Conservation (phyloP, 2,888 invertebrate genomes). For the Bruchidius siliquastri region DNA sequence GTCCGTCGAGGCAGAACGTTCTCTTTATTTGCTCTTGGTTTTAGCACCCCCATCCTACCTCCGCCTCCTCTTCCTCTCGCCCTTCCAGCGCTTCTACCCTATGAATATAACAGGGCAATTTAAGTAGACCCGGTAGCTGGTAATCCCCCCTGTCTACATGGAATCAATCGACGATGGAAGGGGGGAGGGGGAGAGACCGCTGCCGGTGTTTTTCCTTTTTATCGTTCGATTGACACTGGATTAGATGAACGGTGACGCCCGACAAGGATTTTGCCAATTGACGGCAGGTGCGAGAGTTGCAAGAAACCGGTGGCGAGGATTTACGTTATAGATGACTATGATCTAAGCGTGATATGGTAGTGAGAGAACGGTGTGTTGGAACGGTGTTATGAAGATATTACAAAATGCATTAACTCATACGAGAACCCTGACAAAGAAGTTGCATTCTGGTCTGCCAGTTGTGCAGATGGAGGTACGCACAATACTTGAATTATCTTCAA, state of each 20-base stretch:
- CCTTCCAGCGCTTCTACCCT: background rate
- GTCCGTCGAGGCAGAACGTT: background rate
- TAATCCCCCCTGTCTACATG: background rate
- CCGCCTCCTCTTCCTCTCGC: background rate
- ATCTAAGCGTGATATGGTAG: too few relatives aligned
- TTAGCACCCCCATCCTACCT: background rate
- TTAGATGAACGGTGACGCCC: background rate
- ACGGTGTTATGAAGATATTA: too few relatives aligned
- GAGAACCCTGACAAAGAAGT: too few relatives aligned
- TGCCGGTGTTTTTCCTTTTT: background rate
- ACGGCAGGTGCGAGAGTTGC: background rate
- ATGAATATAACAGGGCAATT: background rate
- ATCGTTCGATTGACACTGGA: background rate
- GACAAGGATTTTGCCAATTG: background rate
- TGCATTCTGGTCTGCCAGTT: too few relatives aligned
- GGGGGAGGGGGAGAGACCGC: background rate
- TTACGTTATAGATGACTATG: too few relatives aligned
- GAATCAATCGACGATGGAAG: background rate
- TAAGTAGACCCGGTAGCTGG: background rate
- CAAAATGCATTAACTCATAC: too few relatives aligned
- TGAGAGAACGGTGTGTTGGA: too few relatives aligned
- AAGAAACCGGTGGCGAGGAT: too few relatives aligned
- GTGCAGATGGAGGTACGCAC: too few relatives aligned
- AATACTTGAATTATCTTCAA: too few relatives aligned
- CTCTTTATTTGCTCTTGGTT: background rate